Evolutionary conservation across 2,113 vertebrate genomes (phyloP), one percentile per base, ranked within the genome.

Genomic region (Cyanistes caeruleus): DNA sequence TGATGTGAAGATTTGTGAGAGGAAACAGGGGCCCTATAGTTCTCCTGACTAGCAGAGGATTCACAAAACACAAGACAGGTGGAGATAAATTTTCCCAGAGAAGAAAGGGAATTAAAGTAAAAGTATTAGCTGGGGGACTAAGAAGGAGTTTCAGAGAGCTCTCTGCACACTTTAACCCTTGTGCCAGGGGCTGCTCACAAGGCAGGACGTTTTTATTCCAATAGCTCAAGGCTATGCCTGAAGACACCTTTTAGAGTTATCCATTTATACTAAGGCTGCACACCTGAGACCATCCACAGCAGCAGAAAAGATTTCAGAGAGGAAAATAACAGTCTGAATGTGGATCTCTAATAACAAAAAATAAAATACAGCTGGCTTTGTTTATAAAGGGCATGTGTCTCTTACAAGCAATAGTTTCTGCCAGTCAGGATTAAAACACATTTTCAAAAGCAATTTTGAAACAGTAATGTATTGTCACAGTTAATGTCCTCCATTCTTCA

Each of bases 41-140:
- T 1, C 0, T 37, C 3, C 9, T 84, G 2, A 0, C 17, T 20
- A 39, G 41, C 10, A 22, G 31, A 33, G 20, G 27, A 43, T 31
- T 41, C 33, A 23, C 31, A 27, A 51, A 16, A 48, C 17, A 10
- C 33, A 63, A 44, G 27, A 5, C 1, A 30, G 12, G 20, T 49
- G 12, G 11, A 69, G 37, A 31, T 67, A 5, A 17, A 27, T 74
- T 52, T 84, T 68, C 15, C 25, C 5, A 1, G 5, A 21, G 33
- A 15, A 12, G 81, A 87, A 69, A 17, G 9, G 5, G 13, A 52
- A 31, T 63, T 75, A 25, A 88, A 83, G 41, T 19, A 25, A 79
- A 58, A 55, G 27, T 7, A 43, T 9, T 30, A 74, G 14, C 5
- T 28, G 13, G 7, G 41, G 46, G 33, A 83, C 15, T 23, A n/a